Evolutionary conservation across 2,113 vertebrate genomes (phyloP).

Genomic region (Heteronetta atricapilla): DNA sequence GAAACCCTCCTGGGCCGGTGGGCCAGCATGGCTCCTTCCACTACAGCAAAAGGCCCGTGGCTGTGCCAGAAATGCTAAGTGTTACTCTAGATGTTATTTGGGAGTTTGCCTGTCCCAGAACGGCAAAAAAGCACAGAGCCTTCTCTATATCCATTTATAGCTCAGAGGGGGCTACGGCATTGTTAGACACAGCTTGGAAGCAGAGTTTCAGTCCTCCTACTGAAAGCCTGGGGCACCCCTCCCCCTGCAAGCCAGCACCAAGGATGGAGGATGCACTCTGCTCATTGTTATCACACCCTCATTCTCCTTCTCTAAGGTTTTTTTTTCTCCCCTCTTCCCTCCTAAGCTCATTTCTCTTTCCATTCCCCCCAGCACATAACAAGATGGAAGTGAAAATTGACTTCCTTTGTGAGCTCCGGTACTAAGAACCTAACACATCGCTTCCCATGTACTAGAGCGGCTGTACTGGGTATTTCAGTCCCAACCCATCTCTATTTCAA

Average conservation of each 20-base stretch:
- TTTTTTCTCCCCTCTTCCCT: neutral
- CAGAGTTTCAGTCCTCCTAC: neutral
- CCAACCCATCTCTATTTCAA: conserved; percentile 52
- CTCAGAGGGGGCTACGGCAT: neutral
- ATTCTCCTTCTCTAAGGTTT: neutral
- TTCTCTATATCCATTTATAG: neutral
- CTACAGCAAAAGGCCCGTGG: neutral
- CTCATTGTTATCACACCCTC: neutral
- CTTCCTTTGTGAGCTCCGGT: neutral
- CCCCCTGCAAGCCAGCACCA: neutral
- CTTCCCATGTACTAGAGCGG: neutral
- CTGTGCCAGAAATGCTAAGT: neutral
- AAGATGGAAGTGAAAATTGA: conserved; percentile 11
- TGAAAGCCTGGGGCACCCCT: neutral
- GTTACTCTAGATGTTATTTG: neutral
- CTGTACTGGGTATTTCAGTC: conserved; percentile 30
- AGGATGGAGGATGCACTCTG: neutral
- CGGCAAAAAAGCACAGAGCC: neutral
- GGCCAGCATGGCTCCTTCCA: neutral
- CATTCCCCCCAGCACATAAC: neutral
- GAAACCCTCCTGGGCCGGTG: neutral
- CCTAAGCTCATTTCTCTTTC: neutral
- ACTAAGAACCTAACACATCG: neutral
- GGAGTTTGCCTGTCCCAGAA: neutral
- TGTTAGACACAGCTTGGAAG: neutral